These are phyloP conservation scores for Silurus glanis DNA, from an alignment of 2,113 vertebrate genomes.

Conservation along the genomic window DNA sequence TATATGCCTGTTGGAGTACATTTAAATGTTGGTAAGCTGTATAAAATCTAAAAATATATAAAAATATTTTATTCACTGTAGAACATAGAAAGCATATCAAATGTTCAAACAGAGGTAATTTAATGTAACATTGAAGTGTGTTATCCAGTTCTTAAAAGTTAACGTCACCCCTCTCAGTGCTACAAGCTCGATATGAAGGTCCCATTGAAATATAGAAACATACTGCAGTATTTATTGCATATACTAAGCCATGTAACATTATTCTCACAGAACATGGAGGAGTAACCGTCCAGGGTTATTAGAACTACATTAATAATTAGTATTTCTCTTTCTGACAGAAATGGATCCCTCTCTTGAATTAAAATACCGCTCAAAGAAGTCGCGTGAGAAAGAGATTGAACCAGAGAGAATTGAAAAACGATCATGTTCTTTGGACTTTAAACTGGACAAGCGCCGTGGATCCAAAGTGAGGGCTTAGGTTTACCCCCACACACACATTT, in stretches of 20 bases:
- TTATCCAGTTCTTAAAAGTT: background rate
- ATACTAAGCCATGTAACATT: background rate
- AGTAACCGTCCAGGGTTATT: background rate
- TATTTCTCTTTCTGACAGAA: conserved; percentile 61
- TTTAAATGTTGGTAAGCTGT: too few species aligned
- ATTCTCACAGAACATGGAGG: background rate
- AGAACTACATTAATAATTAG: too few species aligned
- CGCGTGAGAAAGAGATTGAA: conserved; percentile 71
- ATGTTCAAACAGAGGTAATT: too few species aligned
- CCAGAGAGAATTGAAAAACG: conserved; percentile 68
- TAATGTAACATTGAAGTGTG: background rate
- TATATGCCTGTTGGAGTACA: too few species aligned
- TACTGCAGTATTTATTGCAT: background rate
- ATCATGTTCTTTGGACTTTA: conserved; percentile 72
- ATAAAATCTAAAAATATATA: too few species aligned
- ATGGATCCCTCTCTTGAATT: conserved; percentile 82
- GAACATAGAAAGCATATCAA: too few species aligned
- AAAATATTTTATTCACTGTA: too few species aligned
- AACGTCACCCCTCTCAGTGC: background rate
- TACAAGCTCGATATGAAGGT: background rate
- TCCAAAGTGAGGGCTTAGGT: conserved; percentile 67
- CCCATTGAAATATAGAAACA: background rate
- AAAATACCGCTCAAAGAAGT: conserved; percentile 86
- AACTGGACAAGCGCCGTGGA: conserved; percentile 71
- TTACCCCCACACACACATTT: background rate